Conservation (phyloP, 2,113 vertebrate species). For the Erpornis zantholeuca region DNA sequence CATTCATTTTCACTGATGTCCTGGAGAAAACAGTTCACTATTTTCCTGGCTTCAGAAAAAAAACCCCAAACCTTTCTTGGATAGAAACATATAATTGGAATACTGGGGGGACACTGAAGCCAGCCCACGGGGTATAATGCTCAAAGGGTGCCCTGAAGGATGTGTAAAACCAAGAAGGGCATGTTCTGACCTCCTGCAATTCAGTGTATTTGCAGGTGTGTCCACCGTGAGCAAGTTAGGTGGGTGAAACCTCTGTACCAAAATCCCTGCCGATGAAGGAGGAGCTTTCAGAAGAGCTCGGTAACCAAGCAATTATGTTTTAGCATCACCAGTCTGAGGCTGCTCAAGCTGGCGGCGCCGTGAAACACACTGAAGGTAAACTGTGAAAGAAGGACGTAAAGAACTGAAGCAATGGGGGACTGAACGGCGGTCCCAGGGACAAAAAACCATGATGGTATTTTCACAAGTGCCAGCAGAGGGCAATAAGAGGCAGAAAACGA, state of each 20-base stretch:
- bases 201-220: background rate
- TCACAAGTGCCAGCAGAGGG: conserved; percentile 50
- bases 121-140: background rate
- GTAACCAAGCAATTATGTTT: background rate
- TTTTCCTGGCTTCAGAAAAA: background rate
- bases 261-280: background rate
- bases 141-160: background rate
- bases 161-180: background rate
- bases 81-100: background rate
- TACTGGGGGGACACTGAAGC: background rate
- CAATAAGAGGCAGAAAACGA: conserved; percentile 16
- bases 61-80: background rate
- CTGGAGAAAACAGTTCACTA: background rate
- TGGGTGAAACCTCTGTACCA: background rate
- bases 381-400: too few species aligned
- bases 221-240: background rate
- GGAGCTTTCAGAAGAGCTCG: background rate
- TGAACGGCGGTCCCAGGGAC: accelerated
- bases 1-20: background rate
- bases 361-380: background rate
- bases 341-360: background rate
- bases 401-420: background rate
- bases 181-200: background rate
- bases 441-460: background rate
- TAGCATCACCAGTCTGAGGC: background rate